A percentile compares a stretch with the other conserved stretches of the same genome.
Conservation (phyloP, 2,797 vertebrate species). For the Phrynocephalus vlangalii region DNA sequence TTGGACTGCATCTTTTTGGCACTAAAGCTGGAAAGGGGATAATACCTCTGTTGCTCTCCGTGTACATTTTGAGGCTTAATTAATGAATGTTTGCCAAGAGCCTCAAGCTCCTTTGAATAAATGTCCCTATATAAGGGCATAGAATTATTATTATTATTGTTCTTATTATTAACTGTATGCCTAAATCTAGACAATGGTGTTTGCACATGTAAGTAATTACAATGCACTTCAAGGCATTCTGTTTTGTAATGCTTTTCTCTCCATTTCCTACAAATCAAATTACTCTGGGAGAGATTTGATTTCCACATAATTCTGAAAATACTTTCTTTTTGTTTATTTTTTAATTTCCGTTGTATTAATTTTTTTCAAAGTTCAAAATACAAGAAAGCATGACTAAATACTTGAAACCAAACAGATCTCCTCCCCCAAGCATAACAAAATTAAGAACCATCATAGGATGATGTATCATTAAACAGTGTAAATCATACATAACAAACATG, state of each 20-base stretch:
- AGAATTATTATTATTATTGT: constrained; percentile 63
- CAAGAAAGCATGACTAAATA: constrained; percentile 82
- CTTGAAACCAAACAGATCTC: constrained; percentile 77
- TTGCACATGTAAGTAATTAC: constrained; percentile 85
- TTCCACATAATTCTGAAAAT: constrained; percentile 85
- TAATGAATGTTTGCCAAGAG: constrained; percentile 44
- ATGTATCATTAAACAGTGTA: constrained; percentile 73
- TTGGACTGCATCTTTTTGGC: constrained; percentile 33
- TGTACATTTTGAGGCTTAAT: constrained; percentile 29
- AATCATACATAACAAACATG: constrained; percentile 76
- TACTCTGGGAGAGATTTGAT: constrained; percentile 82
- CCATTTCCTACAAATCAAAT: constrained; percentile 84
- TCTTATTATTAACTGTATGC: constrained; percentile 73
- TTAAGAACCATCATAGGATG: constrained; percentile 77
- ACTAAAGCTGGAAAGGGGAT: background rate
- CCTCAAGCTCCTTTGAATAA: constrained; percentile 47
- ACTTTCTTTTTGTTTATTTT: constrained; percentile 81
- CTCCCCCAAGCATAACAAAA: constrained; percentile 78
- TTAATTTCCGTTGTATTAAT: constrained; percentile 82
- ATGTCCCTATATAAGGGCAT: constrained; percentile 49
- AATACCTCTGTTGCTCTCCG: constrained; percentile 20
- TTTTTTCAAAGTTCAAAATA: constrained; percentile 81
- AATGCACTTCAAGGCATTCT: constrained; percentile 83
- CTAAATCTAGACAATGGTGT: constrained; percentile 77
- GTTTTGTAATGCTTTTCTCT: constrained; percentile 83